Base-by-base conservation (phyloP, 37 sponge, comb jelly and placozoan species). In the Dysidea cf. avara region DNA sequence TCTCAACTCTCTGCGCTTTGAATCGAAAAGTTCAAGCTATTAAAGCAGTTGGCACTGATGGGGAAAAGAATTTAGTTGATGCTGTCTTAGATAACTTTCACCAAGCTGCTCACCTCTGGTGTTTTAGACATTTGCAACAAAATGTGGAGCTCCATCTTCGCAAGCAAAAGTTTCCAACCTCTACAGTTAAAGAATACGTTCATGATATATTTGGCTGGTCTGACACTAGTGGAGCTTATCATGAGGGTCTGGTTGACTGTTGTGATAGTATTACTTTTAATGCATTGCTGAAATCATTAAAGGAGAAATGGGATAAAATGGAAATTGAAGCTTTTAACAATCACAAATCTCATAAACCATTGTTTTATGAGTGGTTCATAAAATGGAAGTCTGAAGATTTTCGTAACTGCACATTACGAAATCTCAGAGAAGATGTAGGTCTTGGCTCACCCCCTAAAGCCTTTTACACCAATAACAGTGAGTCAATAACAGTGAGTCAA, bases 21-120 rank as follows among this genome's bases (percentile, higher is more conserved):
- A 1, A 33, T 37, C 66, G 2, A 38, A 33, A 22, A 2, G 22
- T 65, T 21, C 1, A 22, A 2, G 2, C 12, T 32, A 39, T 65
- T 34, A 1, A 65, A 33, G 66, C 66, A 37, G 66, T n/a, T 37
- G 66, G 66, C 39, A 65, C 66, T 21, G 66, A 65, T 65, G 66
- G 66, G 4, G 66, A 65, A 6, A 35, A 34, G 22, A 7, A 3
- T 7, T 13, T 65, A 7, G 38, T 65, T 35, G 66, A 65, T 21
- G 66, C 66, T 3, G 9, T 65, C 18, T 1, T 12, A 2, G 39
- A 65, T 1, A 35, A 65, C 34, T 65, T 65, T 7, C 11, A 22
- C 1, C 39, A 36, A 9, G 66, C 39, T 22, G 5, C 22, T 28
- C 48, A 21, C 2, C 50, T 68, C 29, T 26, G 28, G 24, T 60